phyloP scores from a whole-genome alignment of 2,888 invertebrate genomes.

The Melinaea marsaeus region DNA sequence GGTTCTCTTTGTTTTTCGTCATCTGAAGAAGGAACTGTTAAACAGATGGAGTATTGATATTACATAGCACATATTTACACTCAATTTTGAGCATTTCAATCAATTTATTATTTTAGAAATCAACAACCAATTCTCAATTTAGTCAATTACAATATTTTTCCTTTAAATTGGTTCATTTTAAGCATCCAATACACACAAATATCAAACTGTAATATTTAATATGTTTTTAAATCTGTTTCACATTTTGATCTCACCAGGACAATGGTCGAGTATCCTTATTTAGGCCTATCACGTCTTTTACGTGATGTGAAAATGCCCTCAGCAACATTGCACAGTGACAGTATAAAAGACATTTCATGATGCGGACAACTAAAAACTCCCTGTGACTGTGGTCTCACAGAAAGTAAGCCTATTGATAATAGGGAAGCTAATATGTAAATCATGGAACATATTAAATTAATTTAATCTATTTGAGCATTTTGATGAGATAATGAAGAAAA shows the following conservation, averaged over 20 bases:
- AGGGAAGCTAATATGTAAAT: not conserved
- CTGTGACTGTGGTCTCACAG: slow-evolving; percentile 52
- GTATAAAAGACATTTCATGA: slow-evolving; percentile 2
- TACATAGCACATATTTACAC: too few relatives aligned
- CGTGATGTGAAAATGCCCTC: slow-evolving; percentile 7
- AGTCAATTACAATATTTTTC: slow-evolving; percentile 6
- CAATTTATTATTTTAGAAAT: not conserved
- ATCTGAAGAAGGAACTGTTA: slow-evolving; percentile 43
- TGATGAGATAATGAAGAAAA: not conserved
- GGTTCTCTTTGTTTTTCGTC: slow-evolving; percentile 75
- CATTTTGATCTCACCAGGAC: slow-evolving; percentile 5
- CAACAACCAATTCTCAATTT: too few relatives aligned
- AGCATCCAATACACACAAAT: too few relatives aligned
- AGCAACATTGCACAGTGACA: slow-evolving; percentile 1
- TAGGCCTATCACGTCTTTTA: slow-evolving; percentile 10
- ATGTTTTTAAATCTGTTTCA: not conserved
- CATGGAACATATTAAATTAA: too few relatives aligned
- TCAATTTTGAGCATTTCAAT: not conserved
- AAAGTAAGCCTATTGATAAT: slow-evolving; percentile 38
- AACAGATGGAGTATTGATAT: not conserved
- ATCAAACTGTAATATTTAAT: too few relatives aligned
- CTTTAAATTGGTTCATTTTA: not conserved
- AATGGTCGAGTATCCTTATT: slow-evolving; percentile 15
- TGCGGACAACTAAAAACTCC: slow-evolving; percentile 28
- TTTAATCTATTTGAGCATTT: too few relatives aligned